Evolutionary conservation across 1,140 invertebrate genomes (phyloP), one percentile per base, ranked within the genome.

Genomic region (Diorhabda carinulata): DNA sequence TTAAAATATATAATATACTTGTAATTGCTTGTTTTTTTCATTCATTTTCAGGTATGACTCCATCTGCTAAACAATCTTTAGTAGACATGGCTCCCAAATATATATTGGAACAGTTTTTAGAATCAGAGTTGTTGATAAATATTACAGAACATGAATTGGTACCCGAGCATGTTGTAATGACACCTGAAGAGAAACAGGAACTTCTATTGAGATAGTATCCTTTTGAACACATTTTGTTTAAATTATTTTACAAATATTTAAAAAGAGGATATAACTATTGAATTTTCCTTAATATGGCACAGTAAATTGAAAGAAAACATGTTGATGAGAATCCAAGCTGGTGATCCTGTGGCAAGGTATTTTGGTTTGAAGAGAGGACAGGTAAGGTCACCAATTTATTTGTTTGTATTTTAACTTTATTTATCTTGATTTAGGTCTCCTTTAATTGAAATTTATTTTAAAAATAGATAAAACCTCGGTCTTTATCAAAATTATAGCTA

Each of bases 61-160:
- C 98, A 4, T 98, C 96, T 45, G 98, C 98, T 2, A 99, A 99
- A 84, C 96, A 98, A 84, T 95, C 96, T 0, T 82, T 99, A 59
- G 90, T 94, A 4, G 98, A 99, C 77, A 98, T 99, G 97, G 96
- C 97, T 2, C 97, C 97, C 0, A 99, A 99, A 82, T 99, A 99
- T 79, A 98, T 98, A 77, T 82, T 99, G 62, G 98, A 99, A 85
- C 95, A 99, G 77, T 99, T 99, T 82, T 80, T 99, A 7, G 98
- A 99, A 84, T 96, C 97, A 0, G 98, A 99, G 83, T 82, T 99
- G 40, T 83, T 99, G 4, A 97, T 99, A 61, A 99, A 99, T 81
- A 99, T 99, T 43, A 99, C 98, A 4, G 98, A 99, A 82, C 98
- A 99, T 81, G 97, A 99, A 84, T 81, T 99, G 73, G 98, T 99